Conservation (phyloP, 1,140 invertebrate species). For the Scaptomyza pallida region DNA sequence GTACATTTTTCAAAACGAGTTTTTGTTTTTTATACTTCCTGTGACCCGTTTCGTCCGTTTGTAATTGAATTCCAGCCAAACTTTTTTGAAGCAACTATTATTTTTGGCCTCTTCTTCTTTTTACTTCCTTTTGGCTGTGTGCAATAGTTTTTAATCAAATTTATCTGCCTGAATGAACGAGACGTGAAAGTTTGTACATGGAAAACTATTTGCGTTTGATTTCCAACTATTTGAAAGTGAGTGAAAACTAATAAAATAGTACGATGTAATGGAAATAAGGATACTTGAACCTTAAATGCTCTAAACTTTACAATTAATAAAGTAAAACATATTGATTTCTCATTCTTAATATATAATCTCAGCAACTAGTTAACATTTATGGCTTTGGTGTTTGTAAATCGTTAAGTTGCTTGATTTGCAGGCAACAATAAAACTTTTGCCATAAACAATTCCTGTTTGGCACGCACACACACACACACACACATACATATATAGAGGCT, state of each 20-base stretch:
- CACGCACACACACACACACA: slow-evolving; percentile 34
- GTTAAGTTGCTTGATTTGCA: slow-evolving; percentile 38
- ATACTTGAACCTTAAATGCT: no score
- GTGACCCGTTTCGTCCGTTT: slow-evolving; percentile 15
- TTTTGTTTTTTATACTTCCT: no score
- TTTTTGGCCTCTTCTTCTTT: slow-evolving; percentile 1
- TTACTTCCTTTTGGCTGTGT: not conserved
- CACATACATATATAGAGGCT: slow-evolving; percentile 32
- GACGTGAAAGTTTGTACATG: not conserved
- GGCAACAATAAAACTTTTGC: slow-evolving; percentile 41
- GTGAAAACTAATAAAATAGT: not conserved
- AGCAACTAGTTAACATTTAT: slow-evolving; percentile 1
- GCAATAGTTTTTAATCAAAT: slow-evolving; percentile 41
- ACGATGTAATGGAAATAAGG: no score
- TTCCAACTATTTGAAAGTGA: not conserved
- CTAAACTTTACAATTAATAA: not conserved
- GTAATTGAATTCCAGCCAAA: slow-evolving; percentile 41
- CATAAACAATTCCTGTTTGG: slow-evolving; percentile 70
- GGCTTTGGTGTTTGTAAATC: slow-evolving; percentile 12
- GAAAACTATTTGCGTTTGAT: not conserved
- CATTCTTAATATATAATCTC: not conserved
- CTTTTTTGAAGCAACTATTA: slow-evolving; percentile 13
- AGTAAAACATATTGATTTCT: not conserved
- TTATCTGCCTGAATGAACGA: slow-evolving; percentile 3
- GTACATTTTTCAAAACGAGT: slow-evolving; percentile 17